A percentile compares a stretch with the other conserved stretches of the same genome.
phyloP scores from a whole-genome alignment of 1,140 invertebrate genomes.

The Mercenaria mercenaria region DNA sequence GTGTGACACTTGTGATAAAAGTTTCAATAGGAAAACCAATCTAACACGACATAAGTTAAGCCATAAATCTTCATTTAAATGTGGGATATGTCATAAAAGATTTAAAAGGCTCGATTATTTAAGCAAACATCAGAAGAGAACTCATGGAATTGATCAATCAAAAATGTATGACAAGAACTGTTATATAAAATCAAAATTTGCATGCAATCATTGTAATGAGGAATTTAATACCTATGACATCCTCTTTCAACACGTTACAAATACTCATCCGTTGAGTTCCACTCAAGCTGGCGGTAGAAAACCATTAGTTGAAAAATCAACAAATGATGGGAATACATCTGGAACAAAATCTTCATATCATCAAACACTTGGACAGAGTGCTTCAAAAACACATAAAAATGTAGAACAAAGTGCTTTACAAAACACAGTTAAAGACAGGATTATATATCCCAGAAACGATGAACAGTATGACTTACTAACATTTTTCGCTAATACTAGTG shows the following conservation, averaged over 20 bases:
- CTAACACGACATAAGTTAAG: background rate
- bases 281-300: background rate
- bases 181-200: background rate
- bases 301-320: background rate
- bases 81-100: background rate
- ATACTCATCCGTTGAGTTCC: background rate
- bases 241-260: background rate
- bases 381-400: background rate
- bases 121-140: background rate
- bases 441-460: background rate
- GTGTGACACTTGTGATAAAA: constrained; percentile 10
- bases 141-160: too few relatives aligned
- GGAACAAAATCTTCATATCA: background rate
- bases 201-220: background rate
- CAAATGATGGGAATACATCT: background rate
- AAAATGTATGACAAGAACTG: too few relatives aligned
- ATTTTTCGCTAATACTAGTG: background rate
- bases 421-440: background rate
- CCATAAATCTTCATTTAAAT: background rate
- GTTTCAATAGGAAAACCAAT: background rate
- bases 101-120: constrained; percentile 9
- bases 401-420: background rate
- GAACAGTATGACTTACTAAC: constrained; percentile 15
- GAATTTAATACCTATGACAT: background rate
- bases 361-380: background rate